phyloP scores from a whole-genome alignment of 2,113 vertebrate genomes.

The Plotosus lineatus region DNA sequence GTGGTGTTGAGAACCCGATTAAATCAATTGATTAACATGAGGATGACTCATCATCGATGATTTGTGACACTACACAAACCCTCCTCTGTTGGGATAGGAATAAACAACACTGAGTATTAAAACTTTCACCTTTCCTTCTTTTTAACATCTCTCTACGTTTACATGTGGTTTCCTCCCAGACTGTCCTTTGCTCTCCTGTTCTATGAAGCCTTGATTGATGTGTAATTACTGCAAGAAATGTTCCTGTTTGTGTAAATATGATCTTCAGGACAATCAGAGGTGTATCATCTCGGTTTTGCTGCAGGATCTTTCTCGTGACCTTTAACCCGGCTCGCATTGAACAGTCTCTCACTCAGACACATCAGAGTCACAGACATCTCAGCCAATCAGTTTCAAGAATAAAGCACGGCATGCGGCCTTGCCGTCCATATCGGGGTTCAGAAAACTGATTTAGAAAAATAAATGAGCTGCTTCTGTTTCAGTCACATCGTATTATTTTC shows the following conservation, averaged over 20 bases:
- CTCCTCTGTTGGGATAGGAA: not conserved
- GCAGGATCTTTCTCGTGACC: not conserved
- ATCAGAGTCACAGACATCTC: not conserved
- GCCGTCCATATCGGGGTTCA: not conserved
- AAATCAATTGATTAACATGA: not conserved
- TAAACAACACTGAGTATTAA: slow-evolving; percentile 16
- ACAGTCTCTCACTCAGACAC: not conserved
- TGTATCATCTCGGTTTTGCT: not conserved
- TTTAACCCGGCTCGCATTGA: not conserved
- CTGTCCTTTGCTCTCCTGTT: not conserved
- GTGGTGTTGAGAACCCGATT: not conserved
- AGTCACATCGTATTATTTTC: not conserved
- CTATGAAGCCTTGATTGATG: not conserved
- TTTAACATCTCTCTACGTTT: not conserved
- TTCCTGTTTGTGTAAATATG: not conserved
- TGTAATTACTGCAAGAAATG: not conserved
- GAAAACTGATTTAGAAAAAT: not conserved
- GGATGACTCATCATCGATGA: not conserved
- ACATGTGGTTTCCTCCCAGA: not conserved
- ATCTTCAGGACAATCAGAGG: not conserved
- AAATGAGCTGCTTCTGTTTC: not conserved
- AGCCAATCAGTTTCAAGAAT: not conserved
- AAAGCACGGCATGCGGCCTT: not conserved
- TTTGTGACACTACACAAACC: slow-evolving; percentile 31
- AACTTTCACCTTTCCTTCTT: not conserved